Base-by-base conservation (phyloP, 2,797 vertebrate species). In the Parambassis ranga region DNA sequence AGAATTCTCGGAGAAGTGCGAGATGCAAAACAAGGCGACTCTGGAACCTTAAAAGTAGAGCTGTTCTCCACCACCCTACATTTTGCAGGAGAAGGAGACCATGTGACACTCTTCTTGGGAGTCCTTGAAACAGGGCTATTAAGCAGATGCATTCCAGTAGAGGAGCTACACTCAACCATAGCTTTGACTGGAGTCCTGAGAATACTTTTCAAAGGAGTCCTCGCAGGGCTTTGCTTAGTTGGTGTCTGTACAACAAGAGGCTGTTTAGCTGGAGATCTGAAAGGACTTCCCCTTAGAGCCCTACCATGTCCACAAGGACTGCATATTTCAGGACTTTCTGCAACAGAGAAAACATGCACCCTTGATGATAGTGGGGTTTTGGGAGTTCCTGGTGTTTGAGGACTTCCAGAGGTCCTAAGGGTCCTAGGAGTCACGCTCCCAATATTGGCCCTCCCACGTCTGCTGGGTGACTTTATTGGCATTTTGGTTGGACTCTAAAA, bases 401-500 rank as follows among this genome's bases (percentile, higher is more conserved):
- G 71, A 0, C 60, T 80, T 41, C 23, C 64, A 4, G 85, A 81
- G 5, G 80, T 79, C 37, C 27, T 74, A 48, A 56, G 60, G 8
- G 60, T 71, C 14, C 24, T 51, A 2, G 79, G 83, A 23, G 81
- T 80, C 11, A 18, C 65, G 66, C 20, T 75, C 1, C 68, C 76
- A 41, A 19, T 23, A 42, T 46, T 4, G 35, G 71, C 65, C 20
- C 28, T 73, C 6, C 75, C 49, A 24, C 18, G 46, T 63, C 86
- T 91, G 24, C 55, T 55, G 0, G 69, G 77, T 36, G 77, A 92
- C 82, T 93, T 94, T 44, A 75, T 86, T 52, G 91, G 91, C 1
- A 91, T 94, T 92, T 89, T 92, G 56, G 76, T 83, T 33, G 79
- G 88, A 82, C 82, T 90, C 92, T 93, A 30, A 65, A 68, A 61